Base-by-base conservation (phyloP, 2,113 vertebrate species). In the Chaenogobius annularis region DNA sequence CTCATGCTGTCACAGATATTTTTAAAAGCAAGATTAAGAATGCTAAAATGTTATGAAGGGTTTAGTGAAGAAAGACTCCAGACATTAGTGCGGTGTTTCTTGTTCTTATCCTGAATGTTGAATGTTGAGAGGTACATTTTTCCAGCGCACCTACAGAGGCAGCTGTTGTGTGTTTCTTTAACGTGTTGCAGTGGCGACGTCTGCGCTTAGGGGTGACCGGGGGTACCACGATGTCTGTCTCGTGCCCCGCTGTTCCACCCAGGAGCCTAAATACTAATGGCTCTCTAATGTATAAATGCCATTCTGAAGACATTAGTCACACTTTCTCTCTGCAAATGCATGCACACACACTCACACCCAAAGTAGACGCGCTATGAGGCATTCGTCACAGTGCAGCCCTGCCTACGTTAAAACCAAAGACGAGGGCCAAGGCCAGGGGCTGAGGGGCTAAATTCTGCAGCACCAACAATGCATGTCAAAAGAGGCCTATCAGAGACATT, bases 231-330 rank as follows among this genome's bases (percentile, higher is more conserved):
- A 92, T 89, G 90, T 80, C 83, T 93, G 89, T 88, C 89, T 89
- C 74, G 84, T 78, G 87, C 79, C 91, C 90, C 31, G 90, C 92
- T 92, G 89, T 82, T 91, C 82, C 83, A 86, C 86, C 80, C 86
- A 90, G 89, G 88, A 89, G 80, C 81, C 87, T 81, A 88, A 91
- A 91, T 87, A 88, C 88, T 88, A 92, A 92, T 90, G 89, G 77
- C 85, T 82, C 87, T 86, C 87, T 90, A 92, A 92, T 91, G 87
- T 90, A 89, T 86, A 87, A 89, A 85, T 84, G 84, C 85, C 86
- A 90, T 92, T 92, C 90, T 92, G 78, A 31, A 70, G 73, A 73
- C 88, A 90, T 92, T 92, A 91, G 90, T 92, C 88, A 92, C 89
- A 90, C 86, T 87, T 89, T 87, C 44, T 46, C 77, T 86, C 70